Percentiles rank a stretch among this genome's conserved stretches.
These are phyloP conservation scores for Astropecten irregularis DNA, from an alignment of 53 echinoderm and acorn worm genomes.

Conservation along the genomic window DNA sequence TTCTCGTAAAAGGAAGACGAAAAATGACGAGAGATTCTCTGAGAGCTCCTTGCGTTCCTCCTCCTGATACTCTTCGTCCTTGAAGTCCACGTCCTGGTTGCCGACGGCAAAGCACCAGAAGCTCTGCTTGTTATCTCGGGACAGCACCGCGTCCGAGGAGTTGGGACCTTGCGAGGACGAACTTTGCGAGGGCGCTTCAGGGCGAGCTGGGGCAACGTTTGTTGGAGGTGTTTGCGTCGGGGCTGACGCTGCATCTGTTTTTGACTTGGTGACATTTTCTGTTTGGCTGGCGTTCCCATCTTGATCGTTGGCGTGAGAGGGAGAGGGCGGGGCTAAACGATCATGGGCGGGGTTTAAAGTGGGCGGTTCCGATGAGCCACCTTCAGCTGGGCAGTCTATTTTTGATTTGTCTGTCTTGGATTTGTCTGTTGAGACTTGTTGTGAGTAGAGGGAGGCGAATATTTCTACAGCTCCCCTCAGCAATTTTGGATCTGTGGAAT, in stretches of 20 bases:
- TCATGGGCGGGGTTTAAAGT: not conserved
- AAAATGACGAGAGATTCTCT: slow-evolving; percentile 41
- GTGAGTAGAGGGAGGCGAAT: slow-evolving; percentile 26
- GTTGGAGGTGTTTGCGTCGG: not conserved
- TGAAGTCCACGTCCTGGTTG: not conserved
- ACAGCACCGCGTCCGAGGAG: not conserved
- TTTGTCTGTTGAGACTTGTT: not conserved
- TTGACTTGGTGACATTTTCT: not conserved
- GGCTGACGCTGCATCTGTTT: not conserved
- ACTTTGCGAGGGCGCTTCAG: not conserved
- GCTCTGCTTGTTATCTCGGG: not conserved
- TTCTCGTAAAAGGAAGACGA: slow-evolving; percentile 33
- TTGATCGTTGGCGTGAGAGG: no score
- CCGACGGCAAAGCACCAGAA: not conserved
- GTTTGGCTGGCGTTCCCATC: not conserved
- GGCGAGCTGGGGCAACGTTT: not conserved
- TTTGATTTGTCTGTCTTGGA: not conserved
- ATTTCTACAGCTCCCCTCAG: slow-evolving; percentile 43
- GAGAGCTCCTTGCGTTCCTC: slow-evolving; percentile 46
- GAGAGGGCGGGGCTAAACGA: not conserved
- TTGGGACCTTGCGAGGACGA: not conserved
- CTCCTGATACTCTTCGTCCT: slow-evolving; percentile 32
- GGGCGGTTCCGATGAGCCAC: not conserved
- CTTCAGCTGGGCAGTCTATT: not conserved
- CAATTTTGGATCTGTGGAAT: slow-evolving; percentile 34